phyloP scores from a whole-genome alignment of 2,888 invertebrate genomes.

The Nemapogon koenigi region DNA sequence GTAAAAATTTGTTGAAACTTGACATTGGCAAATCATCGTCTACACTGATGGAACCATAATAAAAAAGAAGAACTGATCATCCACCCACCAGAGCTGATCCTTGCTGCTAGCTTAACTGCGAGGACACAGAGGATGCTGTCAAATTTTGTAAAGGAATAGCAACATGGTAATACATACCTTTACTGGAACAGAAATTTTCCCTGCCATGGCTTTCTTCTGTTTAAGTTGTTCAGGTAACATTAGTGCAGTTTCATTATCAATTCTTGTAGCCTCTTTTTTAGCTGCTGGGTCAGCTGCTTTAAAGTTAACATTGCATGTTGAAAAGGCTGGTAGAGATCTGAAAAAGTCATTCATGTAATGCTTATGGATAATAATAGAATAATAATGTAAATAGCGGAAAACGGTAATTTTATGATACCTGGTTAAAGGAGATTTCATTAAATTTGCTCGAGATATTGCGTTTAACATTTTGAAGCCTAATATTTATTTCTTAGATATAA shows the following conservation, averaged over 20 bases:
- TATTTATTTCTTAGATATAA: too few relatives aligned
- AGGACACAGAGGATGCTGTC: too few relatives aligned
- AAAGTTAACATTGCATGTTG: constrained; percentile 25
- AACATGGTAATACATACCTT: constrained; percentile 54
- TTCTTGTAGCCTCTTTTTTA: constrained; percentile 49
- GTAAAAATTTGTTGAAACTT: too few relatives aligned
- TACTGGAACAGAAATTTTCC: constrained; percentile 62
- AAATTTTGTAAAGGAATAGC: too few relatives aligned
- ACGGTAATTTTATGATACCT: constrained; percentile 24
- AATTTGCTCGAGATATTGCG: too few relatives aligned
- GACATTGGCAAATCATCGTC: too few relatives aligned
- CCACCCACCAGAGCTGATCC: too few relatives aligned
- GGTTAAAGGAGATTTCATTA: constrained; percentile 30
- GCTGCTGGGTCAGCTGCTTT: constrained; percentile 24
- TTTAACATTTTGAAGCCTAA: too few relatives aligned
- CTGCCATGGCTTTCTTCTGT: constrained; percentile 48
- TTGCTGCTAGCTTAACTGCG: too few relatives aligned
- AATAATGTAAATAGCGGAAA: background rate
- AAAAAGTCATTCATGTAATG: constrained; percentile 11
- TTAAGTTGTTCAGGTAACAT: constrained; percentile 53
- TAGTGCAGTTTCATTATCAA: constrained; percentile 54
- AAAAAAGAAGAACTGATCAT: too few relatives aligned
- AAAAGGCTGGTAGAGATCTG: constrained; percentile 40
- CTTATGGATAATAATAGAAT: constrained; percentile 6
- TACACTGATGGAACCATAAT: too few relatives aligned